Evolutionary conservation across 2,888 invertebrate genomes (phyloP), one percentile per base, ranked within the genome.

Genomic region (Imbricaverruca yamaguchii): DNA sequence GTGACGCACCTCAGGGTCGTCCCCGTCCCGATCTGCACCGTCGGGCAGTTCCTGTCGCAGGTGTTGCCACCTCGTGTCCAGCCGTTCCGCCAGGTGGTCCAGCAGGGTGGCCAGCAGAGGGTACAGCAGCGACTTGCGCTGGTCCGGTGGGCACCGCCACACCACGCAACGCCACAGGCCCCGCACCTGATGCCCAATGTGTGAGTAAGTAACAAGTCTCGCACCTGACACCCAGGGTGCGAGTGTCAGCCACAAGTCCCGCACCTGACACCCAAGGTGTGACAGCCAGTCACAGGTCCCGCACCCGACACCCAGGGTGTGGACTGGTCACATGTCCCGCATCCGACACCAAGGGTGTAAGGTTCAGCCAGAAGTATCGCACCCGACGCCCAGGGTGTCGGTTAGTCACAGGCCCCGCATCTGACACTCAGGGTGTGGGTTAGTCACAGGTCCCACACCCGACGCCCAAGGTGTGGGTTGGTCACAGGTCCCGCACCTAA

Each of bases 161-260:
- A 82, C 82, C 82, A 67, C 13, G 53, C 57, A 7, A 25, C 56
- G 57, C 63, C 65, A 74, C 39, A 39, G 81, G 21, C 21, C 59
- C 80, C 15, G 63, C 39, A 23, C 18, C 95, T 89, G 63, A 94
- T 94, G 83, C 90, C 89, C 81, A 90, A 91, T n/a, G 86, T 93
- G 93, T 87, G 92, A 93, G 92, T 69, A 93, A 92, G 81, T 96
- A 96, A 86, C 96, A 97, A 84, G 92, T 92, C 86, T 92, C 92
- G 84, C 96, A 91, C 85, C 95, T 94, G 39, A 95, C 93, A 86
- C 94, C 94, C 85, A 96, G 89, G 86, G 96, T n/a, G n/a, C n/a
- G n/a, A n/a, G n/a, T n/a, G n/a, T n/a, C n/a, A 7, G 53, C 13
- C 55, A 56, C 55, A 8, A 57, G 39, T 39, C 53, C 80, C 21